Conservation (phyloP, 1,140 invertebrate genomes). For the Philotrypesis tridentata region DNA sequence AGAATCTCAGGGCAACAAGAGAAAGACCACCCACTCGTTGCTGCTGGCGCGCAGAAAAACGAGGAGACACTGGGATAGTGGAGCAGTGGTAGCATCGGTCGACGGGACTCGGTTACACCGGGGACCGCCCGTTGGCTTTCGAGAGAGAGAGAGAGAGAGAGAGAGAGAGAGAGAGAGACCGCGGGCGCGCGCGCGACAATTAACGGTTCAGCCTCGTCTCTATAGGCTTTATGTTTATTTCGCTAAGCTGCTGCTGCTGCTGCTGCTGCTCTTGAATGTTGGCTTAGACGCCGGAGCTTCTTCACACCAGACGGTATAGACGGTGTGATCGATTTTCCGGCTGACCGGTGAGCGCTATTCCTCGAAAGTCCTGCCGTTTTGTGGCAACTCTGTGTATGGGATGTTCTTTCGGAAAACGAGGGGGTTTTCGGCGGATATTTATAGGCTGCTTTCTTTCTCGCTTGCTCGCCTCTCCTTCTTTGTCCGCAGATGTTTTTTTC, state of each 20-base stretch:
- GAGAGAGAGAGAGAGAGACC: too few species aligned
- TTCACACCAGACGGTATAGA: background rate
- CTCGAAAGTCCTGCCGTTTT: background rate
- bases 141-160: background rate
- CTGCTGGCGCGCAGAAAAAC: background rate
- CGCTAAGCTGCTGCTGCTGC: background rate
- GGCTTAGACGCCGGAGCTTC: background rate
- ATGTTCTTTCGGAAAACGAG: background rate
- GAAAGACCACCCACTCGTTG: slow-evolving; percentile 26
- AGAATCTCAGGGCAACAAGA: slow-evolving; percentile 24
- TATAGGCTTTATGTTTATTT: slow-evolving; percentile 6
- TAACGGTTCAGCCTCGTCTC: slow-evolving; percentile 14
- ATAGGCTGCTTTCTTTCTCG: background rate
- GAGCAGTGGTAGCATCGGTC: background rate
- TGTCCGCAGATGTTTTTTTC: slow-evolving; percentile 1
- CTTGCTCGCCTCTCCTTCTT: background rate
- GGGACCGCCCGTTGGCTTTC: slow-evolving; percentile 25
- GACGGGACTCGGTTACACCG: background rate
- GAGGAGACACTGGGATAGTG: background rate
- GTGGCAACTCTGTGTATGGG: background rate
- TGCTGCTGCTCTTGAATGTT: background rate
- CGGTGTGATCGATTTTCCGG: background rate
- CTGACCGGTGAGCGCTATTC: background rate
- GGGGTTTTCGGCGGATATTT: background rate
- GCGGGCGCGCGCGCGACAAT: slow-evolving; percentile 29